These are phyloP conservation scores for Chitala chitala DNA, from an alignment of 2,113 vertebrate genomes.

Conservation along the genomic window DNA sequence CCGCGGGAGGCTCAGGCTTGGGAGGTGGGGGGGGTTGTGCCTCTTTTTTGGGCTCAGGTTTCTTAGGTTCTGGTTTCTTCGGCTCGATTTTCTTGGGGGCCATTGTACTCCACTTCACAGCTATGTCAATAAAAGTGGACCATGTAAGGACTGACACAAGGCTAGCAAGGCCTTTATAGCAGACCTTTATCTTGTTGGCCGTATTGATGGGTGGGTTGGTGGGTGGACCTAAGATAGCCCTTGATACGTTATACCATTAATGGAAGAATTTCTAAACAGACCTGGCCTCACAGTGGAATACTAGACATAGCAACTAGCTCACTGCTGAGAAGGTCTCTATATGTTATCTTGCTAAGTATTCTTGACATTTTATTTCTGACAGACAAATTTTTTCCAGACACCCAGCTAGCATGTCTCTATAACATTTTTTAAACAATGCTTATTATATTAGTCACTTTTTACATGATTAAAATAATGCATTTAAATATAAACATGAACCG, in stretches of 20 bases:
- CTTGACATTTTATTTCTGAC: not conserved
- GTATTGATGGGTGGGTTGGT: not conserved
- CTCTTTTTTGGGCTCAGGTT: slow-evolving; percentile 56
- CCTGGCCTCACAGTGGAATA: not conserved
- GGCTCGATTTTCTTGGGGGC: slow-evolving; percentile 57
- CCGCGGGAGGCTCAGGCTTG: slow-evolving; percentile 35
- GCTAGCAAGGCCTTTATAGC: not conserved
- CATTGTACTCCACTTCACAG: slow-evolving; percentile 23
- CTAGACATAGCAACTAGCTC: not conserved
- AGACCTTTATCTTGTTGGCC: not conserved
- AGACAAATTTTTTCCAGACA: not conserved
- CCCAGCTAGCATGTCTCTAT: not conserved
- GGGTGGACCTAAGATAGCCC: not conserved
- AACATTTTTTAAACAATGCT: no score
- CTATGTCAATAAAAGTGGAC: not conserved
- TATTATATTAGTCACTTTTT: no score
- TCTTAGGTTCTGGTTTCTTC: slow-evolving; percentile 55
- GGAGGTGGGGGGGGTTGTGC: slow-evolving; percentile 46
- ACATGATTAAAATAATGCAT: no score
- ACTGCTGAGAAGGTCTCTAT: not conserved
- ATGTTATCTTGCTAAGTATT: not conserved
- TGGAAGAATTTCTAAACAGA: slow-evolving; percentile 17
- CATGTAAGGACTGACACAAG: not conserved
- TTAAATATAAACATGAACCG: no score
- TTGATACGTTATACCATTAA: not conserved